These are phyloP conservation scores for Diarsia brunnea DNA, from an alignment of 2,888 invertebrate species.

Conservation along the genomic window DNA sequence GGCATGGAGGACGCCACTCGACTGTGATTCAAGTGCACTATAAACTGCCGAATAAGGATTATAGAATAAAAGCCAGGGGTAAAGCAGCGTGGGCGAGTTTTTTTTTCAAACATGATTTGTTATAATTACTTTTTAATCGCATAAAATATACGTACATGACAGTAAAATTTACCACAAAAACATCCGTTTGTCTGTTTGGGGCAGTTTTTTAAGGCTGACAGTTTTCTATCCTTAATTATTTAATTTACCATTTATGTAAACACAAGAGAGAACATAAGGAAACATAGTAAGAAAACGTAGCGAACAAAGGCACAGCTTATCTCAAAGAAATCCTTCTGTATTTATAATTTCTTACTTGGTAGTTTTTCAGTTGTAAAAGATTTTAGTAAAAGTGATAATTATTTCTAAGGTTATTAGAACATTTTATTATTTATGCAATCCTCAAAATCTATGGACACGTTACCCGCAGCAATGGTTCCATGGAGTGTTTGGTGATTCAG, in stretches of 20 bases:
- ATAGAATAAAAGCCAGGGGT: conserved; percentile 52
- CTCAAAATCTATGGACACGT: too few relatives aligned
- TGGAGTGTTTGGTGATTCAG: not conserved
- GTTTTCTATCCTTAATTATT: too few relatives aligned
- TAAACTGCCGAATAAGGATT: conserved; percentile 55
- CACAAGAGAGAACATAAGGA: too few relatives aligned
- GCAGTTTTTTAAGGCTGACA: not conserved
- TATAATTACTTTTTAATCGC: not conserved
- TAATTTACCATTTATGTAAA: too few relatives aligned
- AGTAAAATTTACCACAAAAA: not conserved
- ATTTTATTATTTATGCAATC: too few relatives aligned
- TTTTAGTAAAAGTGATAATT: too few relatives aligned
- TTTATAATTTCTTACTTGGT: too few relatives aligned
- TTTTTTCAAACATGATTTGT: not conserved
- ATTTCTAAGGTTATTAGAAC: too few relatives aligned
- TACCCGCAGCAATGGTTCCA: not conserved
- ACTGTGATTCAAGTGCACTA: conserved; percentile 43
- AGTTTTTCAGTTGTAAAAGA: too few relatives aligned
- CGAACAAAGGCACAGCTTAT: not conserved
- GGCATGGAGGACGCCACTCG: conserved; percentile 15
- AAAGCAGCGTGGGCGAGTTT: conserved; percentile 19
- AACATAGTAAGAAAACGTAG: too few relatives aligned
- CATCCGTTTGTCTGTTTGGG: not conserved
- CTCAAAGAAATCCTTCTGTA: not conserved
- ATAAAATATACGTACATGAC: not conserved